Base-by-base conservation (phyloP, 2,888 invertebrate genomes). In the Nymphalis urticae region DNA sequence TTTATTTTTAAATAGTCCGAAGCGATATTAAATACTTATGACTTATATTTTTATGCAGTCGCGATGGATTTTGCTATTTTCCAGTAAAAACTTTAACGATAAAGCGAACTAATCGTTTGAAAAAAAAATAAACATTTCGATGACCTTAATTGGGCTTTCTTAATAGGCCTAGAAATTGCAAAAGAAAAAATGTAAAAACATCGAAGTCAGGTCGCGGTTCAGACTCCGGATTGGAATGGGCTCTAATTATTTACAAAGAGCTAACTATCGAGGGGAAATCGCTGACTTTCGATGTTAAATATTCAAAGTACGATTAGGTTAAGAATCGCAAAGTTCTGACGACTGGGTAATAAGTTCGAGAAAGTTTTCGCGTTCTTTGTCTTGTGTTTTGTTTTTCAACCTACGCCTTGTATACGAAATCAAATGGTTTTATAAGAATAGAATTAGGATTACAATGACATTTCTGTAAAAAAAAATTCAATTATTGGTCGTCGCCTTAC, bases 121-220 rank as follows among this genome's bases (percentile, higher is more conserved):
- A 63, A 27, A 21, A n/a, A 21, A 62, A 68, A 56, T 63, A 58
- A 65, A 66, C 63, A 54, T 66, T 51, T 54, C 65, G 42, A 56
- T 63, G 60, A 68, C 66, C 68, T 54, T 69, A 71, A 71, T 71
- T 71, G 66, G 69, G 36, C 48, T 19, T 48, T 63, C 60, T 63
- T 60, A 63, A 63, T 62, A 56, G 70, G 68, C 68, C 59, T 61
- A 42, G 62, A 65, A 71, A 53, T 54, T 48, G 48, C 64, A 48
- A 71, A 70, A 69, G 61, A 59, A 66, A 64, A 68, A 72, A 72
- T 56, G 62, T 61, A 53, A 65, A 48, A 68, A 66, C 19, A 17
- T 58, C 54, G 62, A 58, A 63, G 59, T 60, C 71, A 61, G 69
- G 59, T 69, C 66, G 66, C 62, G 66, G 56, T 51, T 71, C 53